Evolutionary conservation across 2,113 vertebrate genomes (phyloP).

Genomic region (Halichoeres trimaculatus): DNA sequence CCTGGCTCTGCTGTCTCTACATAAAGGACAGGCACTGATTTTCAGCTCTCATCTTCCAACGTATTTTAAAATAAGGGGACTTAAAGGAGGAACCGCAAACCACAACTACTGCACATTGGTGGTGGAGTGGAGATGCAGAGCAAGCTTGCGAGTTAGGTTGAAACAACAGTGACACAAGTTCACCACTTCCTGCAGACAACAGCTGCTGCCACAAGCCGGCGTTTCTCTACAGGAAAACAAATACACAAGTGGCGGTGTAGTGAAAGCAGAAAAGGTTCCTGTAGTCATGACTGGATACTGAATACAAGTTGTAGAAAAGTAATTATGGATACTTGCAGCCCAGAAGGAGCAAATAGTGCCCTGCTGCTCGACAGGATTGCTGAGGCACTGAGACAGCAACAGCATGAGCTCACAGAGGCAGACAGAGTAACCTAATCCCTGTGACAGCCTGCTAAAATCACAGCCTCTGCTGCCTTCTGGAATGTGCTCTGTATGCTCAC

Average conservation of each 20-base stretch:
- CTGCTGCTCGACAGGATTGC: conserved; percentile 45
- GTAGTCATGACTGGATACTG: conserved; percentile 16
- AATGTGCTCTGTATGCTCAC: conserved; percentile 77
- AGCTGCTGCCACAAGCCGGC: conserved; percentile 56
- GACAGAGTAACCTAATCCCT: conserved; percentile 82
- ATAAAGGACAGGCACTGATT: neutral
- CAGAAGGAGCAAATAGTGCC: conserved; percentile 31
- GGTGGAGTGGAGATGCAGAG: conserved; percentile 41
- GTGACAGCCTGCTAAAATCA: conserved; percentile 83
- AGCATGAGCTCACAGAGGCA: conserved; percentile 78
- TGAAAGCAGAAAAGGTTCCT: neutral
- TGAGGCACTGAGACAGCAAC: conserved; percentile 66
- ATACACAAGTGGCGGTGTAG: conserved; percentile 3
- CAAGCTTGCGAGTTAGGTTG: conserved; percentile 48
- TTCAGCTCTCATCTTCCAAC: conserved; percentile 6
- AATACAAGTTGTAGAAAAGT: conserved; percentile 9
- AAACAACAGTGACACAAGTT: conserved; percentile 47
- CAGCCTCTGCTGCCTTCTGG: conserved; percentile 78
- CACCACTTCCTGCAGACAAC: conserved; percentile 76
- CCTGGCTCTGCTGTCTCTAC: neutral
- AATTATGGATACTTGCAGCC: conserved; percentile 30
- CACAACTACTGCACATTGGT: conserved; percentile 41
- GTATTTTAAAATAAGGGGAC: conserved; percentile 4
- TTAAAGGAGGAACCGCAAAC: conserved; percentile 35
- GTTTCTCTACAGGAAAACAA: conserved; percentile 7